Conservation (phyloP, 2,888 invertebrate species). For the Mythimna lalbum region DNA sequence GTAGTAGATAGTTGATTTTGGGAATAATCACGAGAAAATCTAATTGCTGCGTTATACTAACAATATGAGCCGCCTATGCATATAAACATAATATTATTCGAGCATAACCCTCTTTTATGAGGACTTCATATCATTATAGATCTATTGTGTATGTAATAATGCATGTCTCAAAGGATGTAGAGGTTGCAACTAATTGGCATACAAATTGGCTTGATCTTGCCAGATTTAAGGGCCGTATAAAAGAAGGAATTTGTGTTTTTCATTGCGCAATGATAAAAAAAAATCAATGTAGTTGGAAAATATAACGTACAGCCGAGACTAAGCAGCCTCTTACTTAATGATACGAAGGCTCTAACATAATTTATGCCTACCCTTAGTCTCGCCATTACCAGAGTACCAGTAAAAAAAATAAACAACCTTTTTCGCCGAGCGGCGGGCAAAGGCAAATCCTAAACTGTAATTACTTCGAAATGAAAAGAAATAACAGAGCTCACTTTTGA, state of each 20-base stretch:
- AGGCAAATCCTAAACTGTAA: constrained; percentile 51
- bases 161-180: constrained; percentile 35
- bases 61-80: background rate
- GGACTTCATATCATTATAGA: constrained; percentile 7
- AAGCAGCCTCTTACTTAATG: constrained; percentile 41
- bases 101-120: background rate
- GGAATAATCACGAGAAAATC: background rate
- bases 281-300: background rate
- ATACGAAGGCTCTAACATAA: constrained; percentile 43
- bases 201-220: constrained; percentile 19
- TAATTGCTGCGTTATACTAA: background rate
- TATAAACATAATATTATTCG: background rate
- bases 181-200: constrained; percentile 36
- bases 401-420: constrained; percentile 51
- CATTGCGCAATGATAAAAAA: background rate
- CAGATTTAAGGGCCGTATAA: background rate
- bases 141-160: constrained; percentile 32
- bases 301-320: constrained; percentile 2
- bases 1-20: background rate
- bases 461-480: constrained; percentile 56
- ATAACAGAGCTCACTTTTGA: constrained; percentile 45
- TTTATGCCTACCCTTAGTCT: constrained; percentile 39
- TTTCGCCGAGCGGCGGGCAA: constrained; percentile 39
- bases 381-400: constrained; percentile 39
- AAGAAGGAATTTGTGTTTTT: background rate